These are phyloP conservation scores for Cheilosia grossa DNA, from an alignment of 2,888 invertebrate species.

Conservation along the genomic window DNA sequence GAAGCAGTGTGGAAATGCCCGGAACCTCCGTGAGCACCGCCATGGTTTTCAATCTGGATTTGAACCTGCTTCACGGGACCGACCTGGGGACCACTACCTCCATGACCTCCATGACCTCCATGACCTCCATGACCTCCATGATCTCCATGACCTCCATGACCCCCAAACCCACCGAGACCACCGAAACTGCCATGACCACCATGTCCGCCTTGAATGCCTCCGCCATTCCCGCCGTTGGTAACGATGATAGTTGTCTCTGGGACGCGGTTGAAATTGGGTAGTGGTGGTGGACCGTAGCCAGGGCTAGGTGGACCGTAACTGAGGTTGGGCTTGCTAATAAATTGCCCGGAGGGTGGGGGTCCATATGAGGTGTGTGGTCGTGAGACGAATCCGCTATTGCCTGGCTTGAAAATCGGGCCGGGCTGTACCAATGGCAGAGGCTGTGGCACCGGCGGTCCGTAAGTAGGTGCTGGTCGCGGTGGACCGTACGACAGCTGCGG, in stretches of 20 bases:
- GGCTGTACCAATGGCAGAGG: constrained; percentile 80
- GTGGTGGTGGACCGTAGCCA: constrained; percentile 79
- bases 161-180: constrained; percentile 77
- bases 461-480: constrained; percentile 74
- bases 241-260: constrained; percentile 79
- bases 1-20: constrained; percentile 81
- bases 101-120: constrained; percentile 77
- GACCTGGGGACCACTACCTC: constrained; percentile 25
- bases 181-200: constrained; percentile 80
- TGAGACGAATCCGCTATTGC: constrained; percentile 77
- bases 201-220: constrained; percentile 36
- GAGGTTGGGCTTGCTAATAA: constrained; percentile 75
- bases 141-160: constrained; percentile 47
- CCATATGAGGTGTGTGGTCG: constrained; percentile 80
- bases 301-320: constrained; percentile 82
- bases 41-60: constrained; percentile 80
- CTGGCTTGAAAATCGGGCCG: constrained; percentile 78
- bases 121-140: constrained; percentile 38
- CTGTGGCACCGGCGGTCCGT: constrained; percentile 81
- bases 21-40: constrained; percentile 80
- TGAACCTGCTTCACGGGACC: constrained; percentile 86
- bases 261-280: constrained; percentile 75
- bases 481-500: constrained; percentile 75
- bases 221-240: constrained; percentile 63
- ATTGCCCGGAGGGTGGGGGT: constrained; percentile 78